Percentiles rank a stretch among this genome's conserved stretches.
Evolutionary conservation across 2,888 invertebrate genomes (phyloP).

Genomic region (Noctuana brunneofusca): DNA sequence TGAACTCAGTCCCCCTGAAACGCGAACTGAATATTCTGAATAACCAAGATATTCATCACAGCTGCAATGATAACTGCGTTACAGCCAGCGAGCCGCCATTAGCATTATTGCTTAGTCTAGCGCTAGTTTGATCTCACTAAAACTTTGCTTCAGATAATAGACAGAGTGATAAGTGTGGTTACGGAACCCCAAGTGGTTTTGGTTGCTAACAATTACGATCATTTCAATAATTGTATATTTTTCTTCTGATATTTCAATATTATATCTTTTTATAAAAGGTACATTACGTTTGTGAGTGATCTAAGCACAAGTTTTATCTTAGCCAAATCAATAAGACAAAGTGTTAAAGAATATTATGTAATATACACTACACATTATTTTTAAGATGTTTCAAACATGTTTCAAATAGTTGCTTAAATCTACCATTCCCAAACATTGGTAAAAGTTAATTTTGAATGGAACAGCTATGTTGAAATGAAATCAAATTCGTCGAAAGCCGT

Average conservation of each 20-base stretch:
- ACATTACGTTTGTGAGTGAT: too few relatives aligned
- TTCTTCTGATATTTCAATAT: too few relatives aligned
- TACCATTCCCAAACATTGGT: not conserved
- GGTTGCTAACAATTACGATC: not conserved
- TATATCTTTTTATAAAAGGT: too few relatives aligned
- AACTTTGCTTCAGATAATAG: slow-evolving; percentile 26
- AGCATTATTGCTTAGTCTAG: slow-evolving; percentile 38
- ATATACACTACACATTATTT: too few relatives aligned
- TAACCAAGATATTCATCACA: slow-evolving; percentile 33
- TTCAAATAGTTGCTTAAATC: not conserved
- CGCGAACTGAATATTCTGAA: slow-evolving; percentile 26
- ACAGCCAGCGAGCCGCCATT: slow-evolving; percentile 39
- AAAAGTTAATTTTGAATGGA: not conserved
- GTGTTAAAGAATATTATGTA: too few relatives aligned
- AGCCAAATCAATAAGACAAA: too few relatives aligned
- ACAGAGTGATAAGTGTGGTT: slow-evolving; percentile 21
- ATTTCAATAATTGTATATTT: too few relatives aligned
- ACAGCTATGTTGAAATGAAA: not conserved
- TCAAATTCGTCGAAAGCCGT: slow-evolving; percentile 7
- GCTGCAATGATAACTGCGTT: slow-evolving; percentile 37
- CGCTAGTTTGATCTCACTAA: not conserved
- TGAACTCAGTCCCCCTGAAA: slow-evolving; percentile 21
- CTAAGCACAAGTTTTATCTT: too few relatives aligned
- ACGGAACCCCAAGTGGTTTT: slow-evolving; percentile 10
- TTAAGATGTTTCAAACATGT: not conserved